Evolutionary conservation across 2,113 vertebrate genomes (phyloP).

Genomic region (Myanophis thanlyinensis): DNA sequence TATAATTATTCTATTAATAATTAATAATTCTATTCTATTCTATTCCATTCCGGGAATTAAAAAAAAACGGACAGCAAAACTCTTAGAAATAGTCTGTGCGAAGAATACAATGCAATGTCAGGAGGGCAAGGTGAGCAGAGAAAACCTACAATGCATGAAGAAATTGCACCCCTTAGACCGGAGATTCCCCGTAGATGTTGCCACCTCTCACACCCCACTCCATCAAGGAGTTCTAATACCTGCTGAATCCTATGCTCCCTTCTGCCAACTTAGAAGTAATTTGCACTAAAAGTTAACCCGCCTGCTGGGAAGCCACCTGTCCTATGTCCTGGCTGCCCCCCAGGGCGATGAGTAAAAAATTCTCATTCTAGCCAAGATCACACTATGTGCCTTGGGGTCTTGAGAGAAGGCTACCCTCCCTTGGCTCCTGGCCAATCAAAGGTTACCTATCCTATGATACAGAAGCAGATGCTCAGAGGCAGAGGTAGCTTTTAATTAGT

Average conservation of each 20-base stretch:
- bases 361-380: conserved; percentile 21
- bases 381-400: background rate
- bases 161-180: background rate
- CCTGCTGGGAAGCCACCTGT: conserved; percentile 34
- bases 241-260: conserved; percentile 10
- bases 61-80: background rate
- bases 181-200: conserved; percentile 3
- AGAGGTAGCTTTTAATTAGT: background rate
- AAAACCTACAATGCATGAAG: background rate
- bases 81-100: background rate
- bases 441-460: background rate
- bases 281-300: conserved; percentile 8
- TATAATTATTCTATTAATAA: too few species aligned
- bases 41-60: too few species aligned
- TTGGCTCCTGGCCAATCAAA: background rate
- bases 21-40: too few species aligned
- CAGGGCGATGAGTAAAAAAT: background rate
- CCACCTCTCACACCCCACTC: background rate
- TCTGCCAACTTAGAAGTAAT: conserved; percentile 21
- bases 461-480: background rate
- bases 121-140: background rate
- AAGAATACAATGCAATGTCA: background rate
- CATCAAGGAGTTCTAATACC: background rate
- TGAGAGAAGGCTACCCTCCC: background rate
- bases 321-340: conserved; percentile 12